phyloP scores from a whole-genome alignment of 2,888 invertebrate genomes.

The Aleiodes leptofemur region DNA sequence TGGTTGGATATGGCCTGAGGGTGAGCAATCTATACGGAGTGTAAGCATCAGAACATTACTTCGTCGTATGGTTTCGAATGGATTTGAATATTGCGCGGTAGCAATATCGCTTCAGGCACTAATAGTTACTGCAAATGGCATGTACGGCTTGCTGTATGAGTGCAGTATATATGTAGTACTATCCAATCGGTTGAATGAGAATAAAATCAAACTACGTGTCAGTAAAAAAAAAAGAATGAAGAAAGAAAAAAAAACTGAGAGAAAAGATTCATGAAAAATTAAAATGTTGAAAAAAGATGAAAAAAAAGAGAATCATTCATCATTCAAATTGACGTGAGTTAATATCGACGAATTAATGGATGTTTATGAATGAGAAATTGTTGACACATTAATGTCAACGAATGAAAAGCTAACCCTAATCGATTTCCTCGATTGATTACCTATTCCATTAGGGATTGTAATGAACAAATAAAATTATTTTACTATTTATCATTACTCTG shows the following conservation, averaged over 20 bases:
- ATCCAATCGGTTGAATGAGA: constrained; percentile 48
- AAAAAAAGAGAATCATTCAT: constrained; percentile 10
- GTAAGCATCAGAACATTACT: constrained; percentile 66
- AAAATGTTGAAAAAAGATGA: background rate
- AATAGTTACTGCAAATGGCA: constrained; percentile 66
- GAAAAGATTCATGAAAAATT: constrained; percentile 18
- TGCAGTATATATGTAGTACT: constrained; percentile 42
- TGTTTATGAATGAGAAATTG: background rate
- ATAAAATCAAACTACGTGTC: constrained; percentile 37
- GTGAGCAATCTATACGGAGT: constrained; percentile 72
- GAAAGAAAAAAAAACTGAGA: background rate
- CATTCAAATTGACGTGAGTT: background rate
- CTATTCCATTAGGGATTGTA: background rate
- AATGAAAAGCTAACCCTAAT: background rate
- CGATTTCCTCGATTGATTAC: constrained; percentile 20
- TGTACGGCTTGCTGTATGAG: constrained; percentile 31
- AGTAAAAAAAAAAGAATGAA: background rate
- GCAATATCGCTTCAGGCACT: constrained; percentile 71
- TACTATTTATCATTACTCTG: background rate
- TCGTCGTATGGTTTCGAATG: constrained; percentile 64
- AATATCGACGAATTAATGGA: constrained; percentile 15
- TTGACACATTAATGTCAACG: constrained; percentile 11
- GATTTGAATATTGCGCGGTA: constrained; percentile 73
- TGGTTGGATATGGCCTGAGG: constrained; percentile 60
- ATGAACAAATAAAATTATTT: constrained; percentile 13